These are phyloP conservation scores for Dendrolimus kikuchii DNA, from an alignment of 1,140 invertebrate species.

Conservation along the genomic window DNA sequence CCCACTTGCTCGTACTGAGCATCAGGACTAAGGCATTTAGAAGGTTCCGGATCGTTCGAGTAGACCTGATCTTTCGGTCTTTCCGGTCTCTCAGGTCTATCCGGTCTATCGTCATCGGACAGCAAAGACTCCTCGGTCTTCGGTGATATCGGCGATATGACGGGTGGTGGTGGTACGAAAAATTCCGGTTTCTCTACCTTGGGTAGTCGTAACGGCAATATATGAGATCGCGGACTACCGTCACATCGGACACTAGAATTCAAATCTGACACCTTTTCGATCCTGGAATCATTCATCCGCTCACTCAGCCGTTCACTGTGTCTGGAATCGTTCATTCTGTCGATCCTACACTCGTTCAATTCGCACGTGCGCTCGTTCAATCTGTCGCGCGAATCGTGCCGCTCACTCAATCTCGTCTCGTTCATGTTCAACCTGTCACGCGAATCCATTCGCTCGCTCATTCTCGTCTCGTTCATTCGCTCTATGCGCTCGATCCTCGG, in stretches of 20 bases:
- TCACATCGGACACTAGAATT: slow-evolving; percentile 54
- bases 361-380: slow-evolving; percentile 23
- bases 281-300: slow-evolving; percentile 23
- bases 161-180: slow-evolving; percentile 20
- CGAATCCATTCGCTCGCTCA: slow-evolving; percentile 13
- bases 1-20: slow-evolving; percentile 60
- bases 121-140: slow-evolving; percentile 58
- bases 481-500: slow-evolving; percentile 8
- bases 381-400: slow-evolving; percentile 17
- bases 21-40: slow-evolving; percentile 58
- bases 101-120: slow-evolving; percentile 40
- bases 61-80: slow-evolving; percentile 39
- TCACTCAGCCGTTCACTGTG: slow-evolving; percentile 19
- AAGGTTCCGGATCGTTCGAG: slow-evolving; percentile 46
- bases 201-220: slow-evolving; percentile 31
- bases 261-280: slow-evolving; percentile 34
- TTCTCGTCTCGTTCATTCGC: slow-evolving; percentile 28
- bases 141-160: slow-evolving; percentile 48
- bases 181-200: slow-evolving; percentile 38
- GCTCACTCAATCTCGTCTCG: slow-evolving; percentile 15
- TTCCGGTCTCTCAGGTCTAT: slow-evolving; percentile 1
- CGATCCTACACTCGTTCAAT: slow-evolving; percentile 24
- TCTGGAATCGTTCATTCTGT: slow-evolving; percentile 22
- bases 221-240: slow-evolving; percentile 51
- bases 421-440: slow-evolving; percentile 25